Conservation (phyloP, 2,888 invertebrate species). For the Spodoptera exigua region DNA sequence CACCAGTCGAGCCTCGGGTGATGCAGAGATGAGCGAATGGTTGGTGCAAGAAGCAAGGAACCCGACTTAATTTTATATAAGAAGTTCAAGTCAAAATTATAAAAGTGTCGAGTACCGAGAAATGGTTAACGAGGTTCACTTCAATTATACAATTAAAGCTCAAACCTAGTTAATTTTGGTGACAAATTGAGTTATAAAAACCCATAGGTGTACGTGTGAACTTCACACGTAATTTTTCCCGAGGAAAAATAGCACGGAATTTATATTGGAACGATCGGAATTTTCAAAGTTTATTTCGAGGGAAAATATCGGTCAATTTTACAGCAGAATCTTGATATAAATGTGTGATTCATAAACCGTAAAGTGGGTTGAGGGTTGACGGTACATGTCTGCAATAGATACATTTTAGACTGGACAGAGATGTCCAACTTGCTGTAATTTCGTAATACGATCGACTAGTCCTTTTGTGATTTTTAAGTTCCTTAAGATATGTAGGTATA, state of each 20-base stretch:
- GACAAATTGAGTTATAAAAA: conserved; percentile 46
- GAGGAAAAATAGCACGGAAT: conserved; percentile 21
- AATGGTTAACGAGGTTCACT: conserved; percentile 35
- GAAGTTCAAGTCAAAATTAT: conserved; percentile 18
- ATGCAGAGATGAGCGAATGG: too few relatives aligned
- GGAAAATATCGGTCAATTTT: conserved; percentile 12
- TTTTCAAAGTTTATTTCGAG: conserved; percentile 7
- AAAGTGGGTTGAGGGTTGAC: conserved; percentile 9
- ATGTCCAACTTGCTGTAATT: too few relatives aligned
- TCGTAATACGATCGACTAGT: too few relatives aligned
- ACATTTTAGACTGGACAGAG: too few relatives aligned
- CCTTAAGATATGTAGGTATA: too few relatives aligned
- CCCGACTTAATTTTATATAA: too few relatives aligned
- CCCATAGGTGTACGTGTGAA: conserved; percentile 14
- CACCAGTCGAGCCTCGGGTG: too few relatives aligned
- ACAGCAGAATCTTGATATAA: conserved; percentile 5
- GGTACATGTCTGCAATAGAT: not conserved
- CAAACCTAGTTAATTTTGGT: conserved; percentile 38
- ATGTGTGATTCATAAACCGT: conserved; percentile 9
- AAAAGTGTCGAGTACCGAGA: conserved; percentile 1
- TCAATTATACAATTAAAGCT: conserved; percentile 51
- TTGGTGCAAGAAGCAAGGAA: too few relatives aligned
- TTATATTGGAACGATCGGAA: conserved; percentile 9
- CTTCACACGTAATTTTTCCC: conserved; percentile 29
- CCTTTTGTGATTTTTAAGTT: too few relatives aligned